Base-by-base conservation (phyloP, 2,797 vertebrate species). In the Delichon dasypus region DNA sequence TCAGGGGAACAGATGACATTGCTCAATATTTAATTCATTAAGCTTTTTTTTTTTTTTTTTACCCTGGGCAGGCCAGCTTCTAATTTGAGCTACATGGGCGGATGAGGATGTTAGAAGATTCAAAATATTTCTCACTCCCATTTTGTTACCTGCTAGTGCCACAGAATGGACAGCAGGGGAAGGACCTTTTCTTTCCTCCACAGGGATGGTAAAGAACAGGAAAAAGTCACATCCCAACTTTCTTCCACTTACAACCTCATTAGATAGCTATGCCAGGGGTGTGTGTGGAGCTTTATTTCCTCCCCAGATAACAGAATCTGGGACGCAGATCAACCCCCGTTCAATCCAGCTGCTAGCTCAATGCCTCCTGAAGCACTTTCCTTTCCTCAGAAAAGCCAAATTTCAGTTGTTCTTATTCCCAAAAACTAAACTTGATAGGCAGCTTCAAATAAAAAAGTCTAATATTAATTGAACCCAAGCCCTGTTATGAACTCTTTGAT, bases 61-160 rank as follows among this genome's bases (percentile, higher is more conserved):
- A 2, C 4, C 9, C 19, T 45, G 7, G 25, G 4, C 45, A 70
- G 38, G 12, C 5, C 29, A 86, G 27, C 3, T 88, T 91, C 34
- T 62, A 21, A 34, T 65, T 68, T 40, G 23, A 57, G 54, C 81
- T 44, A 21, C 15, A 15, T 25, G 44, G 4, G 11, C 0, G 0
- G 32, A 76, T 45, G 21, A 10, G 16, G 15, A 42, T 34, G 21
- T 54, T 30, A 38, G 11, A 80, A 70, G 19, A 36, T 54, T 80
- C 62, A 27, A 83, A 62, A 16, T 53, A 70, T 42, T 88, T 86
- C 30, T 51, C 26, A 66, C 13, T 90, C 55, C 5, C 14, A 17
- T 8, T 84, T 70, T 55, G 23, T 34, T 87, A 20, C 36, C 58
- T 95, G 12, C 16, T n/a, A 78, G 48, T 61, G 50, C 7, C 50